Evolutionary conservation across 2,888 invertebrate genomes (phyloP).

Genomic region (Imbricaverruca yamaguchii): DNA sequence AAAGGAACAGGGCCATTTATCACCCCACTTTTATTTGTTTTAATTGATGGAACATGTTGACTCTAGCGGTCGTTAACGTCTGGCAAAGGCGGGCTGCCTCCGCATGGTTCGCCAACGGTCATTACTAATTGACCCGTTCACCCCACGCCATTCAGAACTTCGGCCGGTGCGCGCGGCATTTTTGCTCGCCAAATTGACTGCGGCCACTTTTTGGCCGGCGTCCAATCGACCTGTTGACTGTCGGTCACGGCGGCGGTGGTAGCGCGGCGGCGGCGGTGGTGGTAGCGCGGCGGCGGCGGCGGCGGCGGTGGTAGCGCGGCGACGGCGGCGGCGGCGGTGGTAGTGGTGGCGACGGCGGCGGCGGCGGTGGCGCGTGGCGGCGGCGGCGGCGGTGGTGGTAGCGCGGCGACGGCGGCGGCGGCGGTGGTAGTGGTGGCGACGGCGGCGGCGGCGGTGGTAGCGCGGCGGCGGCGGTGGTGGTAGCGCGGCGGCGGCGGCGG

Average conservation of each 20-base stretch:
- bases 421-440: neutral
- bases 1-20: neutral
- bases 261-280: neutral
- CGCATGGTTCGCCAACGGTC: neutral
- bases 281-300: no score
- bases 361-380: neutral
- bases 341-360: neutral
- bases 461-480: neutral
- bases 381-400: neutral
- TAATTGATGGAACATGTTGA: neutral
- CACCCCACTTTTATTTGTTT: neutral
- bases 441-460: neutral
- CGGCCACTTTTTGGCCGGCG: no score
- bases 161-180: neutral
- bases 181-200: neutral
- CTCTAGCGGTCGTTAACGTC: no score
- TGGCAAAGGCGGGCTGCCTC: neutral
- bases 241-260: neutral
- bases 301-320: neutral
- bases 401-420: neutral
- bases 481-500: no score
- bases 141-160: neutral
- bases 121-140: neutral
- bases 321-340: neutral
- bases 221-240: neutral